Conservation (phyloP, 2,113 vertebrate species). For the Raphicerus campestris region DNA sequence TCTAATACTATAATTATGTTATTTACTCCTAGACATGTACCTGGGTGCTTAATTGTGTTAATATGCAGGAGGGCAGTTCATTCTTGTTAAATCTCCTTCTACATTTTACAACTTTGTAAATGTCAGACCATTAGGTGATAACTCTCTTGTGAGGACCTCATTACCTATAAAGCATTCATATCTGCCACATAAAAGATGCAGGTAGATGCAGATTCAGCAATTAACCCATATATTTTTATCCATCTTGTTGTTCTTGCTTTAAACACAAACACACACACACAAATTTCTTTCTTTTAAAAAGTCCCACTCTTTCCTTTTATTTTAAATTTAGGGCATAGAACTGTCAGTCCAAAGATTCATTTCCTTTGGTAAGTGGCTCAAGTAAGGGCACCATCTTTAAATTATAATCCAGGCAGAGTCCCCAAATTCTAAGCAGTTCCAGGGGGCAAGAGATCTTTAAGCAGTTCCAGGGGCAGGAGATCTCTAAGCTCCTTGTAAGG, state of each 20-base stretch:
- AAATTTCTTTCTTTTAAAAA: slow-evolving; percentile 33
- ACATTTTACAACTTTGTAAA: slow-evolving; percentile 73
- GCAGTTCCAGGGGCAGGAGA: neutral
- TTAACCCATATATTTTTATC: slow-evolving; percentile 64
- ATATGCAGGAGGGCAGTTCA: slow-evolving; percentile 60
- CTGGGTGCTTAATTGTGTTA: slow-evolving; percentile 63
- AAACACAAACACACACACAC: too few relatives aligned
- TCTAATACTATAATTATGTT: slow-evolving; percentile 60
- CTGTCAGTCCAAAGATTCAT: neutral
- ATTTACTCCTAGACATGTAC: slow-evolving; percentile 51
- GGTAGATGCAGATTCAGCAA: slow-evolving; percentile 50
- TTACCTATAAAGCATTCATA: slow-evolving; percentile 70
- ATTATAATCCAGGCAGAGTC: neutral
- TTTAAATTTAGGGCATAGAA: neutral
- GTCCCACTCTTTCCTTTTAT: neutral
- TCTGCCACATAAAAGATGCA: slow-evolving; percentile 69
- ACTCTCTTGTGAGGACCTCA: slow-evolving; percentile 67
- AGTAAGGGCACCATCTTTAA: neutral
- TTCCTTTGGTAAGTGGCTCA: neutral
- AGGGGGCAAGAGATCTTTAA: neutral
- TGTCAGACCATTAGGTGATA: slow-evolving; percentile 64
- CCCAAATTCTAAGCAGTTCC: neutral
- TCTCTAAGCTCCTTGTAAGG: neutral
- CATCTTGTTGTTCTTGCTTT: neutral
- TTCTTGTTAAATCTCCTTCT: slow-evolving; percentile 63